Percentiles rank a stretch among this genome's conserved stretches.
These are phyloP conservation scores for Triplophysa siluroides DNA, from an alignment of 2,113 vertebrate genomes.

Conservation along the genomic window DNA sequence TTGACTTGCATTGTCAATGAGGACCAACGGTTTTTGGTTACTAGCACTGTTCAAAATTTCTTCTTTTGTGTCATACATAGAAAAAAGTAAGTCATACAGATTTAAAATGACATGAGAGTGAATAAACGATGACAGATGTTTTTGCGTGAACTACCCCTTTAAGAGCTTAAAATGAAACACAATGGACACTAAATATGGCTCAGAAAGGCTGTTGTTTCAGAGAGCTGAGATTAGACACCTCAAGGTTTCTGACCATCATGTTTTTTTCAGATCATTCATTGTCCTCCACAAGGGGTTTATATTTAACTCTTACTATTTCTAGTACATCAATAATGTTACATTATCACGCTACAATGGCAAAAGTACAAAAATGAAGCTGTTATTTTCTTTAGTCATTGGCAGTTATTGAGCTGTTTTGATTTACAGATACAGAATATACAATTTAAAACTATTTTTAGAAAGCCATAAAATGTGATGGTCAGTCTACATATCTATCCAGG, in stretches of 20 bases:
- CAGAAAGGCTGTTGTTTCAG: neutral
- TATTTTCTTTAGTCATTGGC: neutral
- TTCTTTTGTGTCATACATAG: too few relatives aligned
- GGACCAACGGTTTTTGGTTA: too few relatives aligned
- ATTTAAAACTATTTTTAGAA: neutral
- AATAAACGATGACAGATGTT: neutral
- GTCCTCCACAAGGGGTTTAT: constrained; percentile 3
- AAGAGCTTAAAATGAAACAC: constrained; percentile 29
- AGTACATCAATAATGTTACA: neutral
- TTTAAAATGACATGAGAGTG: neutral
- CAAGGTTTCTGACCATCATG: constrained; percentile 20
- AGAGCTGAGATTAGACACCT: constrained; percentile 12
- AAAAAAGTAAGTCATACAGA: neutral
- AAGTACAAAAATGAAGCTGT: neutral
- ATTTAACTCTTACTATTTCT: constrained; percentile 15
- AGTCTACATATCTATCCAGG: too few relatives aligned
- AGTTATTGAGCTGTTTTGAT: neutral
- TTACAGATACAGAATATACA: neutral
- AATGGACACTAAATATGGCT: constrained; percentile 12
- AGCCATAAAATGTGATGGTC: neutral
- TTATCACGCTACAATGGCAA: neutral
- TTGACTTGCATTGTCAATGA: too few relatives aligned
- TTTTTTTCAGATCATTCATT: constrained; percentile 8
- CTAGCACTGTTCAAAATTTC: too few relatives aligned
- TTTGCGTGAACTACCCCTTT: neutral